A percentile compares a stretch with the other conserved stretches of the same genome.
phyloP scores from a whole-genome alignment of 2,113 vertebrate genomes.

The Calonectris borealis region DNA sequence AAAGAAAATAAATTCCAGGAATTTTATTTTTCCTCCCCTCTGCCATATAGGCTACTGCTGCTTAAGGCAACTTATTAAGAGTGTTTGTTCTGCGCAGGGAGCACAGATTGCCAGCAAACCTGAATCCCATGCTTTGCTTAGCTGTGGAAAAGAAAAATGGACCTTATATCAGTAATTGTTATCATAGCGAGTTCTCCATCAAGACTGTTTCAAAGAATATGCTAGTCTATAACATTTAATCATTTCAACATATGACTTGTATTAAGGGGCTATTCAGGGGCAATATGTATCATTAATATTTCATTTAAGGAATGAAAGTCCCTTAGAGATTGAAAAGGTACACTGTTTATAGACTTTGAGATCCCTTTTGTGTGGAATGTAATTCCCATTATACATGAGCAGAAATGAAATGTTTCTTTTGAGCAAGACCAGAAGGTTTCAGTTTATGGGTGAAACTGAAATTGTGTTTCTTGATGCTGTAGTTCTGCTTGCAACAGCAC shows the following conservation, averaged over 20 bases:
- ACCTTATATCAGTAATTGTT: constrained; percentile 53
- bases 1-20: constrained; percentile 54
- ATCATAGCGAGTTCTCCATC: constrained; percentile 59
- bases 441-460: constrained; percentile 51
- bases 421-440: constrained; percentile 61
- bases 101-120: constrained; percentile 49
- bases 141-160: constrained; percentile 57
- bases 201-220: constrained; percentile 52
- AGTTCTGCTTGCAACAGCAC: constrained; percentile 31
- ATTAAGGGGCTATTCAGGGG: constrained; percentile 69
- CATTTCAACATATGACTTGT: constrained; percentile 69
- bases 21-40: constrained; percentile 32
- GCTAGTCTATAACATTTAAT: constrained; percentile 61
- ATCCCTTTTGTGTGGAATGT: constrained; percentile 55
- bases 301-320: constrained; percentile 68
- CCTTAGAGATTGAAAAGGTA: constrained; percentile 71
- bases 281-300: constrained; percentile 65
- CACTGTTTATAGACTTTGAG: constrained; percentile 66
- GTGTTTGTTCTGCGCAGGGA: constrained; percentile 40
- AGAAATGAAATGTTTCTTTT: constrained; percentile 56
- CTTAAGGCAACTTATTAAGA: constrained; percentile 41
- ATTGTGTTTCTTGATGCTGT: constrained; percentile 53
- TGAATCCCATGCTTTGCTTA: constrained; percentile 60
- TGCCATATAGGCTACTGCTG: constrained; percentile 19
- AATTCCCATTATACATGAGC: constrained; percentile 65